These are phyloP conservation scores for Ceraclea dissimilis DNA, from an alignment of 2,888 invertebrate genomes.

Conservation along the genomic window DNA sequence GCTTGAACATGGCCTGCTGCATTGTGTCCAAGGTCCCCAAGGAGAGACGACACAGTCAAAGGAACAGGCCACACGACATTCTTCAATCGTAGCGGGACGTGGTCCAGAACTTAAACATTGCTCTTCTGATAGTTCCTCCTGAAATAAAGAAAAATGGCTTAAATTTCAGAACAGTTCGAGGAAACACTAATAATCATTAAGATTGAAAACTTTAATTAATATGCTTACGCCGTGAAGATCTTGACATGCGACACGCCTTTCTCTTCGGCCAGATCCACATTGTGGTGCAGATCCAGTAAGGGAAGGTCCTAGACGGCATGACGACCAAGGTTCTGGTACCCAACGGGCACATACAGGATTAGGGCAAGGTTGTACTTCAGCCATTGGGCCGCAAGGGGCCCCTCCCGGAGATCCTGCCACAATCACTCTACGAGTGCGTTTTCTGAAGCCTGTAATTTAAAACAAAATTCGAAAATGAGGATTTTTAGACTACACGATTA, in stretches of 20 bases:
- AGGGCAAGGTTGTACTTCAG: slow-evolving; percentile 48
- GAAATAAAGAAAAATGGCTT: slow-evolving; percentile 5
- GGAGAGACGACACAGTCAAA: slow-evolving; percentile 61
- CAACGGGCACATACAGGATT: slow-evolving; percentile 48
- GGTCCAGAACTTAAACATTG: slow-evolving; percentile 45
- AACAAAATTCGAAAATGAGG: not conserved
- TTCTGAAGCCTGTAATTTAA: slow-evolving; percentile 39
- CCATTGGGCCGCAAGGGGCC: slow-evolving; percentile 45
- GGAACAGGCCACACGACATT: slow-evolving; percentile 58
- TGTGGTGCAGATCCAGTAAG: slow-evolving; percentile 31
- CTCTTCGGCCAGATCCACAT: slow-evolving; percentile 55
- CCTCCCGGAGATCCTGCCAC: slow-evolving; percentile 48
- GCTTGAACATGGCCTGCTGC: slow-evolving; percentile 40
- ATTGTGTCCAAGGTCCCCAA: slow-evolving; percentile 54
- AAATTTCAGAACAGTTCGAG: too few relatives aligned
- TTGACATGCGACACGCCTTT: slow-evolving; percentile 49
- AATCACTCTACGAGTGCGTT: slow-evolving; percentile 41
- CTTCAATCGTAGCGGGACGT: slow-evolving; percentile 43
- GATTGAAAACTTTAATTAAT: too few relatives aligned
- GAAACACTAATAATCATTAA: too few relatives aligned
- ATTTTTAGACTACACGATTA: too few relatives aligned
- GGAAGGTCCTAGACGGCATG: slow-evolving; percentile 45
- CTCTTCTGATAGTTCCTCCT: slow-evolving; percentile 48
- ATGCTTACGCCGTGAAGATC: slow-evolving; percentile 48
- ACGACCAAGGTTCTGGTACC: slow-evolving; percentile 47